Percentiles rank a stretch among this genome's conserved stretches.
Evolutionary conservation across 2,113 vertebrate genomes (phyloP).

Genomic region (Aplodontia rufa): DNA sequence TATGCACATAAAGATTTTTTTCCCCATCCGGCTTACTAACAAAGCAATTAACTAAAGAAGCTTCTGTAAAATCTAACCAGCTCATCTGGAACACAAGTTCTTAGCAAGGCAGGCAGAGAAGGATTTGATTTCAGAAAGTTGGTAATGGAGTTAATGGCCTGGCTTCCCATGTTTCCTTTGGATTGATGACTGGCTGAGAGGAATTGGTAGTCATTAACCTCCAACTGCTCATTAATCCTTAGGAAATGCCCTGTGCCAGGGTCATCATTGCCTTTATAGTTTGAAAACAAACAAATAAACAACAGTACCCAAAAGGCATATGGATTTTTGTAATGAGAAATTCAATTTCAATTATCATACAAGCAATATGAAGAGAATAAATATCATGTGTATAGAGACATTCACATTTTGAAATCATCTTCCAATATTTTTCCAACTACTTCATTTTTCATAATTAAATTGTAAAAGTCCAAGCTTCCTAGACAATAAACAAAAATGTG

Average conservation of each 20-base stretch:
- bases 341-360: conserved; percentile 49
- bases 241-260: conserved; percentile 48
- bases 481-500: background rate
- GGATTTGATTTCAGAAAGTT: conserved; percentile 26
- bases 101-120: background rate
- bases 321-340: conserved; percentile 59
- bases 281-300: conserved; percentile 66
- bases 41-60: background rate
- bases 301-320: conserved; percentile 33
- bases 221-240: conserved; percentile 61
- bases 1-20: background rate
- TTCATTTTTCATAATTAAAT: conserved; percentile 52
- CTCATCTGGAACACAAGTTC: background rate
- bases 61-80: background rate
- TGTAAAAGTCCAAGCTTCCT: conserved; percentile 30
- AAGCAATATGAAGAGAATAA: conserved; percentile 42
- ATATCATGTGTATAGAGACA: background rate
- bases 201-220: conserved; percentile 54
- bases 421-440: background rate
- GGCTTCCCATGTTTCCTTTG: conserved; percentile 24
- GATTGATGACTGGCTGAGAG: conserved; percentile 55
- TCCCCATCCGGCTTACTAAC: background rate
- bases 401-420: conserved; percentile 46
- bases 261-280: conserved; percentile 40
- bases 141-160: conserved; percentile 38